Evolutionary conservation across 2,113 vertebrate genomes (phyloP).

Genomic region (Varanus salvator): DNA sequence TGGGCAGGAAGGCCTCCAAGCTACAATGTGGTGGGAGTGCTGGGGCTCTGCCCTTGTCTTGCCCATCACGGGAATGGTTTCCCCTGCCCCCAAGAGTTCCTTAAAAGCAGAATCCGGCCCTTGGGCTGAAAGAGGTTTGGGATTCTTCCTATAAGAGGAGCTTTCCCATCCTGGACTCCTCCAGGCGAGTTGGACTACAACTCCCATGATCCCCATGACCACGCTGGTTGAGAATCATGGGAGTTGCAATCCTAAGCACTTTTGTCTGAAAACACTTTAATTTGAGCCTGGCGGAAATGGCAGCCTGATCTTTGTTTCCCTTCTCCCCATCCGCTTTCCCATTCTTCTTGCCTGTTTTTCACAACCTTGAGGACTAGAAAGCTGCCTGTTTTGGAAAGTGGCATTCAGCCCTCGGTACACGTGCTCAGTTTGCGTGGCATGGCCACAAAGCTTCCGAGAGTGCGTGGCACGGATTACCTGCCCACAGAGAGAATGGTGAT

Average conservation of each 20-base stretch:
- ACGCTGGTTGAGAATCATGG: too few relatives aligned
- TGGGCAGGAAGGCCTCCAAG: too few relatives aligned
- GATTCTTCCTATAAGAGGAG: too few relatives aligned
- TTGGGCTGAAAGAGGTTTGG: too few relatives aligned
- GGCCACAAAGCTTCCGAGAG: accelerated
- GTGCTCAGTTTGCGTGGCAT: background rate
- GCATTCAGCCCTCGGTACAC: background rate
- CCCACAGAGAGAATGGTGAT: slow-evolving; percentile 90
- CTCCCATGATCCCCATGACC: background rate
- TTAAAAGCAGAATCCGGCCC: too few relatives aligned
- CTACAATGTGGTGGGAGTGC: too few relatives aligned
- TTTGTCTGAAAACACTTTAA: background rate
- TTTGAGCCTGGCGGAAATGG: background rate
- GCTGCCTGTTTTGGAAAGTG: background rate
- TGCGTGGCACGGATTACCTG: slow-evolving; percentile 73
- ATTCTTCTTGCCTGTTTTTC: background rate
- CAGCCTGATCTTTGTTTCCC: background rate
- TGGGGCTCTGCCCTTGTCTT: too few relatives aligned
- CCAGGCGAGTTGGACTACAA: too few relatives aligned
- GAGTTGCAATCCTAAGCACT: background rate
- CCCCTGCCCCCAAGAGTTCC: too few relatives aligned
- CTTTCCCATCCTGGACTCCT: too few relatives aligned
- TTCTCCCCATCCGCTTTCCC: background rate
- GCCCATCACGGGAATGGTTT: too few relatives aligned
- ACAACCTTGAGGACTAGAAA: background rate